Base-by-base conservation (phyloP, 2,113 vertebrate genomes). In the Alethe diademata region DNA sequence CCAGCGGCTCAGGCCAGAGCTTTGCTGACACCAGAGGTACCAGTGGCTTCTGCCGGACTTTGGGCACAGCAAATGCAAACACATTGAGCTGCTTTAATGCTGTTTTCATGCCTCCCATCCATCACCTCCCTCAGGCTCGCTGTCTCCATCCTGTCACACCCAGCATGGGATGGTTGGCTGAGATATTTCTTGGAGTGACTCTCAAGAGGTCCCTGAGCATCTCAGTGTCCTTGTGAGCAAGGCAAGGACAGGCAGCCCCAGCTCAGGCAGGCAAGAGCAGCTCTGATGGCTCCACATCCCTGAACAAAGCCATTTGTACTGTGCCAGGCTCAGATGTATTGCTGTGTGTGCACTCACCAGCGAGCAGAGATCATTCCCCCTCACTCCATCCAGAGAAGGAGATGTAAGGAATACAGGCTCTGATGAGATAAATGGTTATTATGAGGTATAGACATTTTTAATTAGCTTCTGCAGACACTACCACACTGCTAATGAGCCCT, bases 211-310 rank as follows among this genome's bases (percentile, higher is more conserved):
- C 29, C 29, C 33, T 51, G 76, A 83, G 57, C 76, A 75, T 45
- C 45, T 43, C 4, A 0, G 23, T 61, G 65, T 71, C 86, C 51
- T 95, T 40, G 98, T 97, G 93, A 98, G 95, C 22, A 95, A 86
- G 22, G 97, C 94, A 79, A 98, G 97, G 62, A 88, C 97, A 69
- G 98, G 95, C 91, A 98, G 91, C 70, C 87, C 64, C 98, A 97
- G 56, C 97, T 93, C 40, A 96, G 11, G 82, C 96, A 98, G 23
- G 92, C 74, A 23, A 97, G 88, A 6, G 95, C 91, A 58, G 88
- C 95, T 92, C 98, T 97, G 78, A 78, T 97, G 38, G 97, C 98
- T 87, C 98, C 97, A 36, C 96, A 98, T 29, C 97, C 97, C 18
- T 24, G 98, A 83, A 88, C 56, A 84, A 92, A 86, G 12, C 43